Base-by-base conservation (phyloP, 2,797 vertebrate species). In the Zalophus californianus region DNA sequence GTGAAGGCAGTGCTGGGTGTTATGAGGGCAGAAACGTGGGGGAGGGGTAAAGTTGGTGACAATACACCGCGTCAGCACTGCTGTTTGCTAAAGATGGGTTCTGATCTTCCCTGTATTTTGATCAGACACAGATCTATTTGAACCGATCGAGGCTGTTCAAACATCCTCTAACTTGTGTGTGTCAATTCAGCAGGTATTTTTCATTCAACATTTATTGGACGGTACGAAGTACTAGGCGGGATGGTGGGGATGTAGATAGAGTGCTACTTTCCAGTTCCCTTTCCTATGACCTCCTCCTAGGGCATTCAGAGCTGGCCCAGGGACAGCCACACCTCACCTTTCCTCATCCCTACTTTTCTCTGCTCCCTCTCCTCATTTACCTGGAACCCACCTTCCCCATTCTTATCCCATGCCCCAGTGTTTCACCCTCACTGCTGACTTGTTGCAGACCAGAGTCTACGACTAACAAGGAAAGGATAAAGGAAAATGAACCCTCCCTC, bases 131-230 rank as follows among this genome's bases (percentile, higher is more conserved):
- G 44, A 44, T 44, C 44, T 44, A 44, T 44, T 44, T 44, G 44
- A 44, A 44, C 44, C 44, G 5, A 66, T 86, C 14, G 8, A 75
- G 41, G 72, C 25, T 73, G 29, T 85, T 84, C 35, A 86, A 54
- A 35, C 2, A 77, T 16, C 6, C 27, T 93, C 80, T 96, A 86
- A 75, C 23, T 87, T 95, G 77, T 12, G 21, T 54, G 11, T 50
- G 50, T 83, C 41, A 60, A 18, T 91, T 96, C 58, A 75, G 52
- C 38, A 86, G 44, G 52, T 68, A 44, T 68, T 72, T 96, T 88
- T 80, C 50, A 32, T 72, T 78, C 54, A 80, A 68, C 25, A 68
- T 60, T 86, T 77, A 58, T 48, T 41, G 8, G 94, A 73, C 8
- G 90, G 13, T 32, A 92, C 29, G 79, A 87, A 90, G 62, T 41